Conservation (phyloP, 1,140 invertebrate species). For the Drosophila truncata region DNA sequence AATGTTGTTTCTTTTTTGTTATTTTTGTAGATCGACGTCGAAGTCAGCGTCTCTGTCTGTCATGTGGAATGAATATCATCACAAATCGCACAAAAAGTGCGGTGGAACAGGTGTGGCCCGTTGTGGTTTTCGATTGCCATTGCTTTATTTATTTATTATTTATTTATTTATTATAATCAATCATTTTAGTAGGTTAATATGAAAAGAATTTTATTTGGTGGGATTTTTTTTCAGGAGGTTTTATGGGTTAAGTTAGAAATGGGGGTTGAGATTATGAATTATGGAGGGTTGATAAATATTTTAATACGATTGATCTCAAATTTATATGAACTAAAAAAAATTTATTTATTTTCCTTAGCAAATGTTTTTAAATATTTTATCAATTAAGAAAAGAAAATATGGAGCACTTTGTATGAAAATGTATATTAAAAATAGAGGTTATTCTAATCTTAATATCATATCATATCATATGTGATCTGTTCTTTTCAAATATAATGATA, state of each 20-base stretch:
- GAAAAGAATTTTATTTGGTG: background rate
- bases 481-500: no score
- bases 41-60: constrained; percentile 19
- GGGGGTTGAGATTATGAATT: background rate
- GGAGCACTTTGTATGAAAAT: no score
- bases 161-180: constrained; percentile 50
- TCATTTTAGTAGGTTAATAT: constrained; percentile 21
- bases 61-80: constrained; percentile 50
- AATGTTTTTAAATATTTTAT: no score
- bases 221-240: background rate
- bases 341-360: no score
- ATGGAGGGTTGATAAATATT: background rate
- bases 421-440: no score
- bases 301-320: background rate
- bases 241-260: background rate
- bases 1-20: constrained; percentile 43
- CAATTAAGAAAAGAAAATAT: no score
- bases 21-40: constrained; percentile 50
- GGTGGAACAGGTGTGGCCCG: constrained; percentile 44
- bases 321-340: no score
- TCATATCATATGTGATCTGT: no score
- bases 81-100: constrained; percentile 33
- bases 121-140: constrained; percentile 25
- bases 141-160: constrained; percentile 20
- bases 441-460: no score